These are phyloP conservation scores for Heptranchias perlo DNA, from an alignment of 2,113 vertebrate species.

Conservation along the genomic window DNA sequence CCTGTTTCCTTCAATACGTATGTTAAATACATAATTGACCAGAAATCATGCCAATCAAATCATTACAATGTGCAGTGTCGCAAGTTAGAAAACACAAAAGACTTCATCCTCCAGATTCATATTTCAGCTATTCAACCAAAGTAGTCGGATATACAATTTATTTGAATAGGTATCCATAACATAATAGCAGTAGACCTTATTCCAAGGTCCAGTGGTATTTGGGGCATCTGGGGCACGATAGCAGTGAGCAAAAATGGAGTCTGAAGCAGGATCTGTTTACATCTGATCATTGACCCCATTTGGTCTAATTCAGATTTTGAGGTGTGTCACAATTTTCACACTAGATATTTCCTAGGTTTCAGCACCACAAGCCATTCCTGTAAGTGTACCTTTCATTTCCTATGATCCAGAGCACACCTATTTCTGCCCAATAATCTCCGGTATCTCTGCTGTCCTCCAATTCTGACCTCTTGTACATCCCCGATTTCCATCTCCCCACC, in stretches of 20 bases:
- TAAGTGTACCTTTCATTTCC: background rate
- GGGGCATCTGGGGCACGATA: background rate
- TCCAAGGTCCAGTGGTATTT: background rate
- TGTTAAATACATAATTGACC: slow-evolving; percentile 38
- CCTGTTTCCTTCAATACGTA: slow-evolving; percentile 90
- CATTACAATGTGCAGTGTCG: background rate
- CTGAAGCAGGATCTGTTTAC: background rate
- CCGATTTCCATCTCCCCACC: too few relatives aligned
- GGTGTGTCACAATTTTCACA: background rate
- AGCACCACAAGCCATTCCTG: background rate
- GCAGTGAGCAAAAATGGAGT: background rate
- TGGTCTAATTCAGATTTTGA: background rate
- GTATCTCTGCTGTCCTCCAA: too few relatives aligned
- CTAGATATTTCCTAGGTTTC: background rate
- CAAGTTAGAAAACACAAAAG: background rate
- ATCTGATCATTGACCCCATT: background rate
- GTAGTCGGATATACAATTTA: background rate
- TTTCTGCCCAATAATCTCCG: background rate
- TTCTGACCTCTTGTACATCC: too few relatives aligned
- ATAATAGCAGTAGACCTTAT: background rate
- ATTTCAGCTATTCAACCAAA: background rate
- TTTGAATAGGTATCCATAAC: background rate
- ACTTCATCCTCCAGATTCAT: background rate
- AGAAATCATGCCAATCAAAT: too few relatives aligned
- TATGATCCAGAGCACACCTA: background rate